Conservation (phyloP, 1,140 invertebrate genomes). For the Amphibalanus amphitrite region DNA sequence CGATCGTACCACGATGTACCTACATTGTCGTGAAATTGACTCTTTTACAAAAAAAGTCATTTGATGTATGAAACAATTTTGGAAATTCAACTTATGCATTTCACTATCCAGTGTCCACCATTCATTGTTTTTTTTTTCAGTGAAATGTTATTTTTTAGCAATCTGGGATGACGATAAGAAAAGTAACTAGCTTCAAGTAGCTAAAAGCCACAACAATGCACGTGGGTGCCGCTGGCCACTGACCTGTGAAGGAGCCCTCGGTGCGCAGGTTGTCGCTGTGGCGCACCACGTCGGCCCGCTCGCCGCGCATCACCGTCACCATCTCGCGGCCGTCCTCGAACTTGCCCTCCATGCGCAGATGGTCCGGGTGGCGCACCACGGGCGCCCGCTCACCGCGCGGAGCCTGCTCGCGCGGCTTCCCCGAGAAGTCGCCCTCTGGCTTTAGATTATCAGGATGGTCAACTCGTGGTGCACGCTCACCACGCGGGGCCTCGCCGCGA, state of each 20-base stretch:
- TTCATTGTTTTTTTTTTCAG: too few relatives aligned
- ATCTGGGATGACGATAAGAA: too few relatives aligned
- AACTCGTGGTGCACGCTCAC: constrained; percentile 28
- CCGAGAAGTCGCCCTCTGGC: constrained; percentile 37
- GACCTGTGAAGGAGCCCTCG: constrained; percentile 24
- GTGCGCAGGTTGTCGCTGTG: constrained; percentile 17
- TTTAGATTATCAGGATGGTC: constrained; percentile 36
- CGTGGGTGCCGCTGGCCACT: too few relatives aligned
- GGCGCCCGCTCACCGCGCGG: constrained; percentile 27
- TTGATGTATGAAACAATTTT: too few relatives aligned
- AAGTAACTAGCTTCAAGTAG: too few relatives aligned
- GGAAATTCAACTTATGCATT: too few relatives aligned
- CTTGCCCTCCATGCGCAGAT: constrained; percentile 32
- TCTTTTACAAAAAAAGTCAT: too few relatives aligned
- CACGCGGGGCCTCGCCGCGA: constrained; percentile 27
- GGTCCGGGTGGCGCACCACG: constrained; percentile 31
- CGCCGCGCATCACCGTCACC: constrained; percentile 18
- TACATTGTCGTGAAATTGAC: too few relatives aligned
- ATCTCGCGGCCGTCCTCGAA: constrained; percentile 13
- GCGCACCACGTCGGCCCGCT: constrained; percentile 26
- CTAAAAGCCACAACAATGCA: too few relatives aligned
- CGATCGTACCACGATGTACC: too few relatives aligned
- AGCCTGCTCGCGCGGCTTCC: constrained; percentile 8
- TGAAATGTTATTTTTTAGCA: too few relatives aligned
- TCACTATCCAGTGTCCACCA: too few relatives aligned